These are phyloP conservation scores for Atopsyche davidsoni DNA, from an alignment of 1,140 invertebrate genomes.

Conservation along the genomic window DNA sequence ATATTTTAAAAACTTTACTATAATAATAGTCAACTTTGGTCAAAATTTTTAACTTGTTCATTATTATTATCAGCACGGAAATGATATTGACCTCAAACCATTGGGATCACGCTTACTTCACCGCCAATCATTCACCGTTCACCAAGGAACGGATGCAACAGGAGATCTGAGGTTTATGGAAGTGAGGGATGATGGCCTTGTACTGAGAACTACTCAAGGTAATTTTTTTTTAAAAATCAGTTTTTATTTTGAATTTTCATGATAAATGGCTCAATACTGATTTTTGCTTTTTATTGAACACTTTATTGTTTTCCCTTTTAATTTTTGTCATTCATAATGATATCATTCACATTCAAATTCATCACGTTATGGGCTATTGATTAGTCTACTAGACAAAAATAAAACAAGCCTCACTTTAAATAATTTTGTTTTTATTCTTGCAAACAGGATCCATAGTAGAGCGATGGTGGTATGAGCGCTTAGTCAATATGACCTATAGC, in stretches of 20 bases:
- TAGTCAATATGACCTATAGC: slow-evolving; percentile 99
- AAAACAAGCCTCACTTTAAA: too few species aligned
- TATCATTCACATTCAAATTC: too few species aligned
- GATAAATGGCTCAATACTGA: too few species aligned
- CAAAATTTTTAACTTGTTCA: slow-evolving; percentile 7
- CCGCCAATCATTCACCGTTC: slow-evolving; percentile 96
- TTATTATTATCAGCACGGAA: slow-evolving; percentile 68
- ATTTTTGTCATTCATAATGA: too few species aligned
- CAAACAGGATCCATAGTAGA: slow-evolving; percentile 78
- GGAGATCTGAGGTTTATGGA: slow-evolving; percentile 95
- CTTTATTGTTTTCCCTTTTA: background rate
- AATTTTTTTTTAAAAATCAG: too few species aligned
- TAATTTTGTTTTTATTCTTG: background rate
- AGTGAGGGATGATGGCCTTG: slow-evolving; percentile 95
- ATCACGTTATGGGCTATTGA: too few species aligned
- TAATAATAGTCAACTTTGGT: slow-evolving; percentile 5
- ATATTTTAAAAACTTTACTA: slow-evolving; percentile 1
- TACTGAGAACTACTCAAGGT: slow-evolving; percentile 87
- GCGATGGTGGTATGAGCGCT: slow-evolving; percentile 97
- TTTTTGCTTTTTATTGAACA: slow-evolving; percentile 1
- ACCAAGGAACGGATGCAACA: slow-evolving; percentile 84
- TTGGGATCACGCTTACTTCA: slow-evolving; percentile 86
- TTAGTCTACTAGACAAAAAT: too few species aligned
- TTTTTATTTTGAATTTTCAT: too few species aligned
- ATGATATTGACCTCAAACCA: slow-evolving; percentile 95